Evolutionary conservation across 2,888 invertebrate genomes (phyloP).

Genomic region (Bombylius major): DNA sequence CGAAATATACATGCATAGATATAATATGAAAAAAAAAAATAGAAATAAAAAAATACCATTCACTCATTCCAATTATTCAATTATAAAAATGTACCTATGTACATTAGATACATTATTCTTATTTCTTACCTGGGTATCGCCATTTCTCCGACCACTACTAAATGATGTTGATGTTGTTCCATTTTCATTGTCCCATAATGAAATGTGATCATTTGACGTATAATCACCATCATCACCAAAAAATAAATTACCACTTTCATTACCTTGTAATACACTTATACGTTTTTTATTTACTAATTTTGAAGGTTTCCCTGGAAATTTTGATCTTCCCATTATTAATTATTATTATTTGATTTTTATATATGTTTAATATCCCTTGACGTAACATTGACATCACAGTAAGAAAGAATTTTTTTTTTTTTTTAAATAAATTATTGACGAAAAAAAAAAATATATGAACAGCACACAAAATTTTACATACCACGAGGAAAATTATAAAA

Average conservation of each 20-base stretch:
- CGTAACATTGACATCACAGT: no score
- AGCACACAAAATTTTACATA: no score
- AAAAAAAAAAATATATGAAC: no score
- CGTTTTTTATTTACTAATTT: slow-evolving; percentile 78
- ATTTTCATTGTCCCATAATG: slow-evolving; percentile 13
- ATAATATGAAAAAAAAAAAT: no score
- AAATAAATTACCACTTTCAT: slow-evolving; percentile 21
- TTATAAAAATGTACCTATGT: no score
- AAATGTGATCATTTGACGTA: slow-evolving; percentile 13
- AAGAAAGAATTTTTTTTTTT: no score
- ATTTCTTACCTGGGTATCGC: slow-evolving; percentile 12
- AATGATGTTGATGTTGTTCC: slow-evolving; percentile 14
- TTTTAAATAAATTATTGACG: no score
- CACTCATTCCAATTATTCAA: no score
- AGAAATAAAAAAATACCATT: no score
- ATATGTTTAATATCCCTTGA: background rate
- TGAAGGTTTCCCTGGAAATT: slow-evolving; percentile 76
- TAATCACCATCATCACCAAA: slow-evolving; percentile 10
- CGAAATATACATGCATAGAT: no score
- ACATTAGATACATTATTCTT: background rate
- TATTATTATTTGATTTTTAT: background rate
- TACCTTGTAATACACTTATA: slow-evolving; percentile 54
- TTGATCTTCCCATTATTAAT: slow-evolving; percentile 33
- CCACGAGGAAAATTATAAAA: no score
- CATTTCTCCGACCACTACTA: slow-evolving; percentile 7